Percentiles rank a stretch among this genome's conserved stretches.
These are phyloP conservation scores for Drosophila aff. DNA, from an alignment of 1,140 invertebrate genomes.

Conservation along the genomic window DNA sequence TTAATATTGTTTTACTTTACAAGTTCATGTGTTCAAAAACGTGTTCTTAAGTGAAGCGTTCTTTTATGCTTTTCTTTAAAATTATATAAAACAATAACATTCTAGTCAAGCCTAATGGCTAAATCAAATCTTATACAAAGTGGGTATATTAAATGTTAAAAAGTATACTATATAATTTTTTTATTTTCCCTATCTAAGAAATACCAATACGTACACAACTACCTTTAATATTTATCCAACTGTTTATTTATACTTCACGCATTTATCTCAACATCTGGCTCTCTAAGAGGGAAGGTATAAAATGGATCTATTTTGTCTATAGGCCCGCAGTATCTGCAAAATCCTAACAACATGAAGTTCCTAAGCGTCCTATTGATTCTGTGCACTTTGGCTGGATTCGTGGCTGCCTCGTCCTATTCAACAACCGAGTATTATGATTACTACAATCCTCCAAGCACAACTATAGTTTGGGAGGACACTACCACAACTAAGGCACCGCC, in stretches of 20 bases:
- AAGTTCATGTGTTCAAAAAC: no score
- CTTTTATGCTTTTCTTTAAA: background rate
- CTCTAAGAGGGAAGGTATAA: background rate
- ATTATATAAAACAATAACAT: no score
- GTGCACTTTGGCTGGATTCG: background rate
- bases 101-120: no score
- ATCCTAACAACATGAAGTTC: background rate
- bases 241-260: background rate
- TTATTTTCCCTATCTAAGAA: background rate
- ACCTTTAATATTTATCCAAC: background rate
- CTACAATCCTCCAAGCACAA: constrained; percentile 2
- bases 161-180: background rate
- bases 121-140: background rate
- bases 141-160: background rate
- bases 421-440: constrained; percentile 1
- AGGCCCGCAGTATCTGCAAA: background rate
- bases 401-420: background rate
- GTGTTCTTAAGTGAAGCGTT: background rate
- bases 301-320: background rate
- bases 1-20: no score
- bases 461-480: background rate
- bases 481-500: background rate
- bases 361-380: background rate
- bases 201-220: background rate
- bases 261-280: background rate